phyloP scores from a whole-genome alignment of 2,797 vertebrate species.

The Amblyraja radiata region DNA sequence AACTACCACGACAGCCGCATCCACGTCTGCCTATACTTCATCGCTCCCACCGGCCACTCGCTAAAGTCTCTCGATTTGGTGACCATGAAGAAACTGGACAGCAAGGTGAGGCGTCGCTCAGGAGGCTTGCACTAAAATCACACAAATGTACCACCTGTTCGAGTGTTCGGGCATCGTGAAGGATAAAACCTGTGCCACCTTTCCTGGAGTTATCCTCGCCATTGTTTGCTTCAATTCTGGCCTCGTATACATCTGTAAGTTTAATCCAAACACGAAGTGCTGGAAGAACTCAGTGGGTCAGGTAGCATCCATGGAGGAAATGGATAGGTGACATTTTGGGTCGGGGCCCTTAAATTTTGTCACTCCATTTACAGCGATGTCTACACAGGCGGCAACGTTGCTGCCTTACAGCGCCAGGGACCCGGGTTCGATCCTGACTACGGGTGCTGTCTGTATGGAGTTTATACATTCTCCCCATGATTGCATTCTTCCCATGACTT shows the following conservation, averaged over 20 bases:
- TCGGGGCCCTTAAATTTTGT: background rate
- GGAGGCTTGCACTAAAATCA: background rate
- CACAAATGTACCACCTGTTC: no score
- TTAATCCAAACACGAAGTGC: no score
- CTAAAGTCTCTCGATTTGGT: conserved; percentile 93
- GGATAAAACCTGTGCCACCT: background rate
- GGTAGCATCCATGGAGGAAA: no score
- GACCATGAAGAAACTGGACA: conserved; percentile 98
- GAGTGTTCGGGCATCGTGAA: background rate
- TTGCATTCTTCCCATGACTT: no score
- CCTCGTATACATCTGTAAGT: background rate
- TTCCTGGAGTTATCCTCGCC: background rate
- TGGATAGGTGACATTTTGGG: no score
- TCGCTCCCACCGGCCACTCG: conserved; percentile 91
- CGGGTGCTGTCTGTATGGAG: no score
- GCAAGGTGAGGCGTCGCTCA: conserved; percentile 71
- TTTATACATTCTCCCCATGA: no score
- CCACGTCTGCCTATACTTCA: conserved; percentile 93
- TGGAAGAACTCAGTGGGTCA: no score
- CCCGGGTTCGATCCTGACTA: no score
- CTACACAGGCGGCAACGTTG: background rate
- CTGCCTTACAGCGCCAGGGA: no score
- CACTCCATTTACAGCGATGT: background rate
- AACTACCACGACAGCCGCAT: conserved; percentile 92
- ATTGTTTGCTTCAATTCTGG: background rate